A percentile compares a stretch with the other conserved stretches of the same genome.
Evolutionary conservation across 2,888 invertebrate species (phyloP).

Genomic region (Diachrysia chrysitis): DNA sequence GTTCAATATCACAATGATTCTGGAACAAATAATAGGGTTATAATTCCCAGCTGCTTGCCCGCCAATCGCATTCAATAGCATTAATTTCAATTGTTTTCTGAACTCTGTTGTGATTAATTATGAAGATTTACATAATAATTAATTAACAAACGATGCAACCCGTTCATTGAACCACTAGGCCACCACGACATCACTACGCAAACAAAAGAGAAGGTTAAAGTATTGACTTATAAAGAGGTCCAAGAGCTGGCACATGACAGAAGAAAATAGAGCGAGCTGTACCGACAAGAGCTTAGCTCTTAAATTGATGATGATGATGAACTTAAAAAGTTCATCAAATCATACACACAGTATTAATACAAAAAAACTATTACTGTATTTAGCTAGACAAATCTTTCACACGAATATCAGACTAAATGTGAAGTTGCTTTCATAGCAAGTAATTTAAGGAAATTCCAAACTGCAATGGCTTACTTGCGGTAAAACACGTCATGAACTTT

Average conservation of each 20-base stretch:
- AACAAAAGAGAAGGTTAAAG: too few species aligned
- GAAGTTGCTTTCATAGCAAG: not conserved
- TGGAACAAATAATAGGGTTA: not conserved
- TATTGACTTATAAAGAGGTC: too few species aligned
- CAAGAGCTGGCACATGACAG: too few species aligned
- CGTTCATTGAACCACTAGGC: too few species aligned
- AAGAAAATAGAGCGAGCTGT: too few species aligned
- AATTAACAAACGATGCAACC: not conserved
- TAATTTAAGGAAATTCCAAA: not conserved
- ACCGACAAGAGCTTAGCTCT: too few species aligned
- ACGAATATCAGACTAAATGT: not conserved
- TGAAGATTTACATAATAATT: not conserved
- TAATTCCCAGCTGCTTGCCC: conserved; percentile 2
- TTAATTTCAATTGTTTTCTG: not conserved
- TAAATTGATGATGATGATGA: too few species aligned
- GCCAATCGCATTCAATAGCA: not conserved
- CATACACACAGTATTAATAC: too few species aligned
- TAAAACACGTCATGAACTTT: conserved; percentile 4
- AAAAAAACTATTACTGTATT: too few species aligned
- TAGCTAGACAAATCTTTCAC: not conserved
- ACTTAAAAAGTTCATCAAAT: too few species aligned
- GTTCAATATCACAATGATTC: not conserved
- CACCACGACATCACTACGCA: not conserved
- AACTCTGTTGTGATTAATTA: conserved; percentile 1
- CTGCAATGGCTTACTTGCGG: not conserved